Percentiles rank a stretch among this genome's conserved stretches.
phyloP scores from a whole-genome alignment of 2,888 invertebrate genomes.

The Pollenia angustigena region DNA sequence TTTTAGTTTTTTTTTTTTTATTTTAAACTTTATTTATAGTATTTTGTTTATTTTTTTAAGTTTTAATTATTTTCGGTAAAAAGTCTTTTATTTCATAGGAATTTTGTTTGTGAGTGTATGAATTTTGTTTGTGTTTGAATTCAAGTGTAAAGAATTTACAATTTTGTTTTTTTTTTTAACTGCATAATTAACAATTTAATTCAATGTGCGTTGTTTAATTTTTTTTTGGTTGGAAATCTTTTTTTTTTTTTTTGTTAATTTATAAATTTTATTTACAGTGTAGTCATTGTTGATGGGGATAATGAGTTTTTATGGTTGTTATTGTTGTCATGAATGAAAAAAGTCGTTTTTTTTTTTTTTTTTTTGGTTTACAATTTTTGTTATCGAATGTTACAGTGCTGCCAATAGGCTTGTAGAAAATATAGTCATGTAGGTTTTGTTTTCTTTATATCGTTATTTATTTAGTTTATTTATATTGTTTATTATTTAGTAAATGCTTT shows the following conservation, averaged over 20 bases:
- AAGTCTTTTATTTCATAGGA: constrained; percentile 84
- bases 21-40: constrained; percentile 26
- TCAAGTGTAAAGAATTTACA: constrained; percentile 17
- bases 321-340: constrained; percentile 20
- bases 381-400: constrained; percentile 58
- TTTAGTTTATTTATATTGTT: constrained; percentile 29
- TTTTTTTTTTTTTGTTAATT: constrained; percentile 6
- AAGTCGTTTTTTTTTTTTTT: constrained; percentile 30
- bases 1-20: constrained; percentile 29
- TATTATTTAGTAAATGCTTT: constrained; percentile 72
- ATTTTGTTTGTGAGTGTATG: constrained; percentile 77
- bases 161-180: constrained; percentile 6
- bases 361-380: constrained; percentile 22
- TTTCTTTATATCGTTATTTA: constrained; percentile 2
- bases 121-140: constrained; percentile 15
- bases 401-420: constrained; percentile 74
- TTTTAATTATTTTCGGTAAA: constrained; percentile 68
- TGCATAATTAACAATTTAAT: constrained; percentile 74
- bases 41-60: constrained; percentile 76
- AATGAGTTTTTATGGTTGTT: constrained; percentile 29
- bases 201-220: constrained; percentile 67
- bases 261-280: constrained; percentile 64
- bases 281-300: constrained; percentile 29
- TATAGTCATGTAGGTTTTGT: constrained; percentile 54
- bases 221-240: neutral